Evolutionary conservation across 2,797 vertebrate genomes (phyloP), one percentile per base, ranked within the genome.

Genomic region (Xenopus petersii): DNA sequence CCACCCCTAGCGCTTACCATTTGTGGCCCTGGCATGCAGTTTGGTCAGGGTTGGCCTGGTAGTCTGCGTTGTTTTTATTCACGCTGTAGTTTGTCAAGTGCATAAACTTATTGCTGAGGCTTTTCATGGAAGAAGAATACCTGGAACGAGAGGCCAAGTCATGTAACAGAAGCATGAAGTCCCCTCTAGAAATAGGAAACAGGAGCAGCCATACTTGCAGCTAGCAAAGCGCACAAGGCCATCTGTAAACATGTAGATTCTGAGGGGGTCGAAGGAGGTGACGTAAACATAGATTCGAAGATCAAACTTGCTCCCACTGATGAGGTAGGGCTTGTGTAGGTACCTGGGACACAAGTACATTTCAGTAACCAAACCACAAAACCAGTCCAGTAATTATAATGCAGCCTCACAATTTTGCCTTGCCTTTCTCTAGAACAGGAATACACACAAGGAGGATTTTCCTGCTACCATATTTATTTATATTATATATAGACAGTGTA

Each of bases 61-160:
- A 99, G 5, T 95, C 95, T 0, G 88, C 80, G 73, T 99, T 99
- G 72, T 97, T 96, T 89, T 96, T 98, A 87, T 99, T 99, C 82
- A 99, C 95, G 10, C 97, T 98, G 85, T 98, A 99, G 91, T 99
- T 99, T 71, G 98, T 99, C 84, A 98, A 88, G 81, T 99, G 98
- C 90, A 99, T 93, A 70, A 97, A 99, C 86, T 98, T 98, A 89
- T 99, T 99, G 67, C 89, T 79, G 58, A 99, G 93, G 79, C 93
- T 98, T 83, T 96, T 98, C 92, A 95, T 93, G 7, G 98, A 98
- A 85, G 95, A 89, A 8, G 98, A 99, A 81, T 99, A 99, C 83
- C 98, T 99, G 56, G 0, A 77, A 47, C 54, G 2, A 60, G 2
- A 58, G 1, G n/a, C 55, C 10, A 5, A 13, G 58, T 60, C 58